phyloP scores from a whole-genome alignment of 2,797 vertebrate genomes.

The Buphagus erythrorhynchus region DNA sequence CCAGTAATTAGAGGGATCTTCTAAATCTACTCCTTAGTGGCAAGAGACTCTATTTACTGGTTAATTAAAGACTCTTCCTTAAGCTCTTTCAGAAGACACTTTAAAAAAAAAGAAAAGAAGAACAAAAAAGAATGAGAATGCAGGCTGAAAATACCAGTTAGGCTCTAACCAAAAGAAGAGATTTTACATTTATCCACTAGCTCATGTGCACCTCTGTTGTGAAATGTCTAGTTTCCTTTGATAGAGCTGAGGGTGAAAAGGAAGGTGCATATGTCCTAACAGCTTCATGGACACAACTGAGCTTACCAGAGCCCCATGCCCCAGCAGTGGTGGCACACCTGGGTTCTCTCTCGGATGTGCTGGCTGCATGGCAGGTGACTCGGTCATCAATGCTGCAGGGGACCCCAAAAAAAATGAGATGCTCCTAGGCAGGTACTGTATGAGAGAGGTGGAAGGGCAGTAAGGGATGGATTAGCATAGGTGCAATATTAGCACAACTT shows the following conservation, averaged over 20 bases:
- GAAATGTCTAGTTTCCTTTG: neutral
- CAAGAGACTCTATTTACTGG: constrained; percentile 62
- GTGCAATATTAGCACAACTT: neutral
- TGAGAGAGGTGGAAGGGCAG: accelerated
- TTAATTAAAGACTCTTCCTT: constrained; percentile 73
- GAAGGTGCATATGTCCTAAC: neutral
- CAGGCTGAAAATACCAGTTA: constrained; percentile 38
- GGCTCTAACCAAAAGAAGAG: neutral
- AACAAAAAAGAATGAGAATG: neutral
- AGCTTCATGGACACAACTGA: neutral
- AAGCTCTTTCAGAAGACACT: constrained; percentile 60
- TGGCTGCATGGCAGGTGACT: neutral
- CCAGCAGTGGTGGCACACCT: no score
- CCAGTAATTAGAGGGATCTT: constrained; percentile 77
- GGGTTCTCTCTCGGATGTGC: neutral
- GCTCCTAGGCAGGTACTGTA: neutral
- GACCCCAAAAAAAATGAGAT: neutral
- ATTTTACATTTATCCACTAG: constrained; percentile 37
- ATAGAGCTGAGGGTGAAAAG: neutral
- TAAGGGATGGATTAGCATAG: neutral
- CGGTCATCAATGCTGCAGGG: accelerated
- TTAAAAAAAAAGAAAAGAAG: neutral
- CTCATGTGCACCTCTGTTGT: neutral
- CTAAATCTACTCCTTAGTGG: constrained; percentile 66
- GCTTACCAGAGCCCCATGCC: neutral